Evolutionary conservation across 2,113 vertebrate species (phyloP).

Genomic region (Arvicanthis niloticus): DNA sequence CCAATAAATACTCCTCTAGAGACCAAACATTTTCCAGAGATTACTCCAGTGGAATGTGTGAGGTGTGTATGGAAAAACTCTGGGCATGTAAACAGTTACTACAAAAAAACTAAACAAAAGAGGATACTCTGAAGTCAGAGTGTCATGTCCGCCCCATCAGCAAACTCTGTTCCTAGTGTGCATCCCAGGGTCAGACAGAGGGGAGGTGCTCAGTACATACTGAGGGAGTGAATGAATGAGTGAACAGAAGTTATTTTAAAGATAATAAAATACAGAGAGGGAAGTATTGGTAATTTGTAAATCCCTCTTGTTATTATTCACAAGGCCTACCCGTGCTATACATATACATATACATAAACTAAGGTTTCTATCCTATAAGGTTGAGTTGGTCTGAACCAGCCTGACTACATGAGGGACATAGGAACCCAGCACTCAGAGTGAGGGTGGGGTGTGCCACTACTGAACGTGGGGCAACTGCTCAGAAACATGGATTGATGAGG

Average conservation of each 20-base stretch:
- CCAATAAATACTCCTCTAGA: not conserved
- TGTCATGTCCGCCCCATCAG: not conserved
- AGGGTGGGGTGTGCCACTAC: not conserved
- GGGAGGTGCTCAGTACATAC: not conserved
- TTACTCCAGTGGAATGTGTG: not conserved
- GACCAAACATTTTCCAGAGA: not conserved
- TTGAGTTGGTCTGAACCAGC: not conserved
- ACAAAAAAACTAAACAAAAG: slow-evolving; percentile 1
- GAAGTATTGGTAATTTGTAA: not conserved
- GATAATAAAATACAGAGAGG: not conserved
- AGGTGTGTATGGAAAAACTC: not conserved
- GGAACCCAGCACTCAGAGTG: not conserved
- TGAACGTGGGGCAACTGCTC: not conserved
- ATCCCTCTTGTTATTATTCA: not conserved
- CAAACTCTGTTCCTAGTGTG: not conserved
- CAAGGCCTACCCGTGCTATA: too few species aligned
- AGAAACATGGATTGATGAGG: not conserved
- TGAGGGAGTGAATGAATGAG: not conserved
- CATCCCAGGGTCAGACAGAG: not conserved
- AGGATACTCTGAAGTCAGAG: not conserved
- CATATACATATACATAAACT: too few species aligned
- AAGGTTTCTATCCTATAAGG: too few species aligned
- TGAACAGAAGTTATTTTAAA: not conserved
- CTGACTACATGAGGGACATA: not conserved
- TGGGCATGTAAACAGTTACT: not conserved